A percentile compares a stretch with the other conserved stretches of the same genome.
Evolutionary conservation across 2,113 vertebrate genomes (phyloP).

Genomic region (Catharus bicknelli): DNA sequence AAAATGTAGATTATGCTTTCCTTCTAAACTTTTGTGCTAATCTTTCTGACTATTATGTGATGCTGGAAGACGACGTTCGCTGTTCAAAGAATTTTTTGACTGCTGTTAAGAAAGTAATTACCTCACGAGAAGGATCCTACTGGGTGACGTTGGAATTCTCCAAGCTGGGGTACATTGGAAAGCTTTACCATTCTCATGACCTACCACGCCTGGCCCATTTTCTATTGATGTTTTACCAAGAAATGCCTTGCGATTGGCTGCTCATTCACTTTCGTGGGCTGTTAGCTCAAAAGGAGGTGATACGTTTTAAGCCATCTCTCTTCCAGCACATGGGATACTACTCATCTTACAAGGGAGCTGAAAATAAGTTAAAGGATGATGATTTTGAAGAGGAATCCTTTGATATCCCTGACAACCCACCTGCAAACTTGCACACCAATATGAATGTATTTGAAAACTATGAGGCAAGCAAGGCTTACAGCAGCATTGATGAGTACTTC

Average conservation of each 20-base stretch:
- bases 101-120: constrained; percentile 95
- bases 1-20: constrained; percentile 93
- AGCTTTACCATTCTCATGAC: constrained; percentile 88
- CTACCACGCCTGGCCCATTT: constrained; percentile 94
- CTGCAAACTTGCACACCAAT: constrained; percentile 89
- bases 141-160: constrained; percentile 99
- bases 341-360: constrained; percentile 93
- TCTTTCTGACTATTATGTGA: constrained; percentile 97
- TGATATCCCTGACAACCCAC: constrained; percentile 96
- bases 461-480: constrained; percentile 92
- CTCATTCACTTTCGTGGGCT: constrained; percentile 93
- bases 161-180: constrained; percentile 97
- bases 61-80: constrained; percentile 95
- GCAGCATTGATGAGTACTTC: constrained; percentile 94
- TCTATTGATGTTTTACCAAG: constrained; percentile 99
- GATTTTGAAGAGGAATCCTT: constrained; percentile 96
- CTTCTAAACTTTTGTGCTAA: constrained; percentile 96
- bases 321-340: constrained; percentile 99
- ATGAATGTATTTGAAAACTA: constrained; percentile 98
- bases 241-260: constrained; percentile 98
- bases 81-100: constrained; percentile 96
- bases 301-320: constrained; percentile 96
- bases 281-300: constrained; percentile 92
- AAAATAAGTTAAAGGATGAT: constrained; percentile 97
- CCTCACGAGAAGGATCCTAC: constrained; percentile 92